Conservation (phyloP, 2,113 vertebrate species). For the Gavialis gangeticus region DNA sequence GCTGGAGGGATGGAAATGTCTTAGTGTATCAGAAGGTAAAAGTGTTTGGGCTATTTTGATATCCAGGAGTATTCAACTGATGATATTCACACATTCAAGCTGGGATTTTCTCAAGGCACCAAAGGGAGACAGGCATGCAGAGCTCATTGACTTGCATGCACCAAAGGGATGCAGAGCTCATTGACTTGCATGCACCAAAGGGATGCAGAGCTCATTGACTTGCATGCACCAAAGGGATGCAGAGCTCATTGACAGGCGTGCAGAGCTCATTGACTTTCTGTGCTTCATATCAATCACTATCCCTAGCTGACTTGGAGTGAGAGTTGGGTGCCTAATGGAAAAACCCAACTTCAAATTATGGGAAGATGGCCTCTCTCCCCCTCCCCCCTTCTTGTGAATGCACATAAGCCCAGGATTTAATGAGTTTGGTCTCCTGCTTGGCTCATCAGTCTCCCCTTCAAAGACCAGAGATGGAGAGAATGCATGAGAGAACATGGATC, state of each 20-base stretch:
- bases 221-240: too few species aligned
- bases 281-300: neutral
- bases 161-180: too few species aligned
- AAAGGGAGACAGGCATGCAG: neutral
- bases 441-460: neutral
- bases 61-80: too few species aligned
- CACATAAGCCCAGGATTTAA: neutral
- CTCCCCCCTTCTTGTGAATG: neutral
- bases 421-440: neutral
- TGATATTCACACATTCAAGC: neutral
- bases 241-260: too few species aligned
- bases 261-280: neutral
- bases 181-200: too few species aligned
- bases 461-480: neutral
- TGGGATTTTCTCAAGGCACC: too few species aligned
- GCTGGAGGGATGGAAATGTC: neutral
- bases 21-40: fast-evolving
- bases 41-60: neutral
- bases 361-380: neutral
- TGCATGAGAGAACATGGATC: neutral
- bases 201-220: too few species aligned
- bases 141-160: neutral
- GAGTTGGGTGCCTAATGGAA: neutral
- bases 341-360: neutral
- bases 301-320: neutral